Evolutionary conservation across 2,797 vertebrate genomes (phyloP).

Genomic region (Peromyscus aztecus): DNA sequence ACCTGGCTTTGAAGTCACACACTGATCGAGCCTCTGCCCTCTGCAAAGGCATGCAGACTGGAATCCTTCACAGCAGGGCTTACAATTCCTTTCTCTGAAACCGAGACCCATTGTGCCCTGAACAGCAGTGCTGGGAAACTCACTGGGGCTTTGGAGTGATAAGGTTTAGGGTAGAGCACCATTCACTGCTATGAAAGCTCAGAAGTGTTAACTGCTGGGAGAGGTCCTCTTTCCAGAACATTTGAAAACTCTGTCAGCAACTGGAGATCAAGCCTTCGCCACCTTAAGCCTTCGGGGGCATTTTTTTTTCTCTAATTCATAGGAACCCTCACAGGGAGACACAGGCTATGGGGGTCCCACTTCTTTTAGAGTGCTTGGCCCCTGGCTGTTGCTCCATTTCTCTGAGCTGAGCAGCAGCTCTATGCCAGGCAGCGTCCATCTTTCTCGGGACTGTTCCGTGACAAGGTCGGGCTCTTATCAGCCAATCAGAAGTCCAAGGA

Average conservation of each 20-base stretch:
- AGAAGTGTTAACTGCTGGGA: background rate
- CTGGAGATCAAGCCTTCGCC: background rate
- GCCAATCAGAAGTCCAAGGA: accelerated
- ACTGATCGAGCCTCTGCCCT: background rate
- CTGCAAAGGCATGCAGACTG: accelerated
- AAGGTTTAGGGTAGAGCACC: background rate
- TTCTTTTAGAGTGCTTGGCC: background rate
- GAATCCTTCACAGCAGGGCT: background rate
- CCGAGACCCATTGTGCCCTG: background rate
- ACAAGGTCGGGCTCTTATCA: background rate
- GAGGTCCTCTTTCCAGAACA: background rate
- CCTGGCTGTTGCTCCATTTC: accelerated
- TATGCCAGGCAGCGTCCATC: accelerated
- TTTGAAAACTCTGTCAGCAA: background rate
- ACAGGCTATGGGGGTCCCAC: accelerated
- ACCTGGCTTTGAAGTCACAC: background rate
- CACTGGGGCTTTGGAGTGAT: background rate
- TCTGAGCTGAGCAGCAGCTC: background rate
- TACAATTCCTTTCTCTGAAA: background rate
- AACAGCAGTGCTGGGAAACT: accelerated
- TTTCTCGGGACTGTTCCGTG: background rate
- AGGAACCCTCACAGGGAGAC: background rate
- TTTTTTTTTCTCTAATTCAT: background rate
- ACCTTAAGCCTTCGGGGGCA: background rate
- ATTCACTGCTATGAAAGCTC: background rate